These are phyloP conservation scores for Nestor notabilis DNA, from an alignment of 2,113 vertebrate genomes.

Conservation along the genomic window DNA sequence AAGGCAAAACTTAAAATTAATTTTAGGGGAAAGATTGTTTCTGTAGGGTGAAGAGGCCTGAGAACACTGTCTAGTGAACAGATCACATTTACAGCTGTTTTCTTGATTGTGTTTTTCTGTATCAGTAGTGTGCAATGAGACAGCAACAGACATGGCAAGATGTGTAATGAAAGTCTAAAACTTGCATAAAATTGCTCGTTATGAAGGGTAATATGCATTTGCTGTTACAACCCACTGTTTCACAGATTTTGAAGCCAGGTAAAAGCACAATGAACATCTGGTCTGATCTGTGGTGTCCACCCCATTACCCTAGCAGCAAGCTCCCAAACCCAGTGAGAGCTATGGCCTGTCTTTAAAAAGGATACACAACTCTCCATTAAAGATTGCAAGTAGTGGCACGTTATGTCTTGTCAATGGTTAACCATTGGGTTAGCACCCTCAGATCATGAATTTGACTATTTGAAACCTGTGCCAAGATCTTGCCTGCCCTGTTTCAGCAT, in stretches of 20 bases:
- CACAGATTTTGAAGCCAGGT: background rate
- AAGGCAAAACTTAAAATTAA: background rate
- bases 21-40: background rate
- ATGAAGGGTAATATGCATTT: background rate
- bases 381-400: background rate
- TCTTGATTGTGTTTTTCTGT: background rate
- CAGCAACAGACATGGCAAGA: background rate
- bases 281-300: background rate
- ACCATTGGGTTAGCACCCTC: background rate
- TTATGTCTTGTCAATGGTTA: background rate
- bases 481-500: rapidly evolving
- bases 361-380: background rate
- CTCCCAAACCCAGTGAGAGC: background rate
- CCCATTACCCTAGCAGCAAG: background rate
- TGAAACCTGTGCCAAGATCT: background rate
- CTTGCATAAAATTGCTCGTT: background rate
- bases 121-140: background rate
- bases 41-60: background rate
- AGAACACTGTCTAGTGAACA: background rate
- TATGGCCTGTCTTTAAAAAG: background rate
- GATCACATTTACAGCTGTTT: background rate
- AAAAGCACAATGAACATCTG: background rate
- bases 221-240: background rate
- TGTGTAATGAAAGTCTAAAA: background rate
- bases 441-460: background rate